Evolutionary conservation across 2,113 vertebrate genomes (phyloP), one percentile per base, ranked within the genome.

Genomic region (Aythya baeri): DNA sequence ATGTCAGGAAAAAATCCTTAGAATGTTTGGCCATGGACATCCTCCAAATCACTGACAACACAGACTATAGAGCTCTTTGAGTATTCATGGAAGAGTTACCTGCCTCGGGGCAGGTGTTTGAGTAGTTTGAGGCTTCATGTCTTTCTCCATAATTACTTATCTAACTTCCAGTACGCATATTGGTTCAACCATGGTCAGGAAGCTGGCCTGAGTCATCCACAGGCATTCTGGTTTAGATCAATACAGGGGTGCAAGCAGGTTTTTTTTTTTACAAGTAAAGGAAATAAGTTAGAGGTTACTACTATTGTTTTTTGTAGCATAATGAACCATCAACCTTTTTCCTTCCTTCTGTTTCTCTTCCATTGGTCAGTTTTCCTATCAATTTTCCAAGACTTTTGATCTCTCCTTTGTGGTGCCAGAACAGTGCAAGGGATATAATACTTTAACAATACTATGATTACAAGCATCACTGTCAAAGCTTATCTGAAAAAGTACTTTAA

Each of bases 401-500:
- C 17, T 57, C 65, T 83, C 52, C 20, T 91, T 57, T 72, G 61
- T 84, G 73, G 63, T 32, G 43, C 76, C 22, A 0, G 43, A 63
- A 63, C 44, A 83, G 66, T 16, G 18, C 38, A 70, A 67, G 26
- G 50, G n/a, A 73, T 23, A 54, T 46, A 70, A 74, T n/a, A 41
- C 31, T 34, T 86, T 44, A 7, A 18, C 72, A 92, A 91, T 92
- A 18, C 4, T 11, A 0, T 15, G 36, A 72, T 83, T 71, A 13
- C 55, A 67, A 89, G 9, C 41, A 50, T 83, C 41, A 17, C 3
- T 62, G 84, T 41, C 74, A 79, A 43, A 89, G 74, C 44, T 82
- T 29, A 62, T 92, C 77, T 76, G 71, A 41, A 65, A 68, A 91
- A 61, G 13, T 32, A 8, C 67, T 89, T 57, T 63, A 88, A 70